Evolutionary conservation across 2,797 vertebrate genomes (phyloP).

Genomic region (Silurus aristotelis): DNA sequence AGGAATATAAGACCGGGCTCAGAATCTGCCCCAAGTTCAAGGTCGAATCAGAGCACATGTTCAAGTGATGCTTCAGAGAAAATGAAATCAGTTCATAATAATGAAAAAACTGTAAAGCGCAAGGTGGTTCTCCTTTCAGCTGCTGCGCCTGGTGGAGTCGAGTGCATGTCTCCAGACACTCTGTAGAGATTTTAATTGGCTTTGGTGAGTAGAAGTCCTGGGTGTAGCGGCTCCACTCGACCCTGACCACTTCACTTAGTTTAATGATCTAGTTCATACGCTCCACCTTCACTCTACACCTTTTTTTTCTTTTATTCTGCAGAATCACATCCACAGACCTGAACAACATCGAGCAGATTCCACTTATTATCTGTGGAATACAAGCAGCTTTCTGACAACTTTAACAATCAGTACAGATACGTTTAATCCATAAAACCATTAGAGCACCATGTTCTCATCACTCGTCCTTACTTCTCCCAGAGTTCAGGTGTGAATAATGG

Average conservation of each 20-base stretch:
- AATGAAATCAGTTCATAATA: neutral
- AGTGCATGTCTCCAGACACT: slow-evolving; percentile 71
- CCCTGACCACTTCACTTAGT: slow-evolving; percentile 74
- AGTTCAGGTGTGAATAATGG: too few species aligned
- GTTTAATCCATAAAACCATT: too few species aligned
- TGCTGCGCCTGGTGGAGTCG: slow-evolving; percentile 6
- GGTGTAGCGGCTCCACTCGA: slow-evolving; percentile 75
- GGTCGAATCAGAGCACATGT: neutral
- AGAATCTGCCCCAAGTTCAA: neutral
- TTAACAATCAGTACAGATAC: too few species aligned
- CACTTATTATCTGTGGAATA: too few species aligned
- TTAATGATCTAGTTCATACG: slow-evolving; percentile 57
- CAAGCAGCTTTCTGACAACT: too few species aligned
- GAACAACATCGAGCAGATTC: too few species aligned
- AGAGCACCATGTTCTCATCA: too few species aligned
- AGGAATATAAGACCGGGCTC: neutral
- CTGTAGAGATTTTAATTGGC: slow-evolving; percentile 76
- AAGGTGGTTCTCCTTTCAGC: neutral
- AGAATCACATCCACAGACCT: too few species aligned
- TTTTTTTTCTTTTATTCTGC: too few species aligned
- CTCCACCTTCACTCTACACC: too few species aligned
- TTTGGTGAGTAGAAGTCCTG: slow-evolving; percentile 73
- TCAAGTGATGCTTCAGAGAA: neutral
- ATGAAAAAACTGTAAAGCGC: neutral
- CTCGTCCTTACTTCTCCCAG: too few species aligned